Evolutionary conservation across 2,113 vertebrate genomes (phyloP).

Genomic region (Gallinago jamesoni): DNA sequence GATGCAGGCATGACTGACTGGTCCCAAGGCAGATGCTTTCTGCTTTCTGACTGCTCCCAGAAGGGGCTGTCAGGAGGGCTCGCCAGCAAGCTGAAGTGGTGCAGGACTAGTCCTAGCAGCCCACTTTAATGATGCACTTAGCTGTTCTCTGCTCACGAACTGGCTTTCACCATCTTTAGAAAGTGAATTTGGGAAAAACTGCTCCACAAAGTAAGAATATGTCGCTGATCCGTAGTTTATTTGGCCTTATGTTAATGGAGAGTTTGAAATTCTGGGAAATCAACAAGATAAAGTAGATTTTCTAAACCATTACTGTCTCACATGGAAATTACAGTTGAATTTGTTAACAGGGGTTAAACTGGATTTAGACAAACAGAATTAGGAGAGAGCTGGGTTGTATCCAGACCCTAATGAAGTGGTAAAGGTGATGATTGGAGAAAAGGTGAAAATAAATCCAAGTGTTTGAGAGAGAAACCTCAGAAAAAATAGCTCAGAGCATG

Average conservation of each 20-base stretch:
- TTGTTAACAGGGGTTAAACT: background rate
- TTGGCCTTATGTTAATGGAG: background rate
- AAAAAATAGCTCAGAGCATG: background rate
- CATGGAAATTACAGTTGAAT: background rate
- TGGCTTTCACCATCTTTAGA: background rate
- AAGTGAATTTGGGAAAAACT: background rate
- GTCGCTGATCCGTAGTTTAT: background rate
- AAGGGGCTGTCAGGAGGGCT: background rate
- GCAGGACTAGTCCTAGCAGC: background rate
- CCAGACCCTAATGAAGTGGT: background rate
- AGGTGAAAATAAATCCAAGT: background rate
- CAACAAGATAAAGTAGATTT: background rate
- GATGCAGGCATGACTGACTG: conserved; percentile 11
- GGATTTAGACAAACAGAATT: background rate
- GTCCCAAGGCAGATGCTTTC: conserved; percentile 15
- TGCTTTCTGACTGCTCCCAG: background rate
- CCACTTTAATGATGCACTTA: background rate
- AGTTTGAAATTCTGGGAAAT: background rate
- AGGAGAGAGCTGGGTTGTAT: background rate
- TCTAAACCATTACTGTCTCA: background rate
- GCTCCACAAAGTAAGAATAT: background rate
- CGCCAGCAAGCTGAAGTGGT: background rate
- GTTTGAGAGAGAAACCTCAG: background rate
- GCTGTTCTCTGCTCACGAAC: background rate
- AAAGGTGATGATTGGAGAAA: background rate